Base-by-base conservation (phyloP, 2,113 vertebrate species). In the Sardina pilchardus region DNA sequence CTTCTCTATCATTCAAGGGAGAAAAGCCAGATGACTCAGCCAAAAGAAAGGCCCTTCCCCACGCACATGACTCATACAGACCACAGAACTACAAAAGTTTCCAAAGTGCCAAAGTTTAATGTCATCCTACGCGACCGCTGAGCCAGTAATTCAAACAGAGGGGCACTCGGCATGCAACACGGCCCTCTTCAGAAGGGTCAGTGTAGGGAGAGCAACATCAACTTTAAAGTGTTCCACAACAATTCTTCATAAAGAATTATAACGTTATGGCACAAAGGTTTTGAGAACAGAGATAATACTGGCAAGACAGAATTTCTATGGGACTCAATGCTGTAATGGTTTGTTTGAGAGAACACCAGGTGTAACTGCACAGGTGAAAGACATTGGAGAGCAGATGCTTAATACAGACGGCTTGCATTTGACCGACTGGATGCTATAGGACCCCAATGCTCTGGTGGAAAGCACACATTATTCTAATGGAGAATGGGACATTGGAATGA, bases 101-200 rank as follows among this genome's bases (percentile, higher is more conserved):
- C 63, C 63, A 71, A 71, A 71, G 63, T 71, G 63, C 30, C 14
- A 16, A 71, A 26, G 63, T 71, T 71, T 71, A 71, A 71, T 71
- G 8, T 71, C 63, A 71, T 34, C n/a, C 2, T 71, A 26, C 26
- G 30, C 0, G 30, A 71, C 26, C 34, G 26, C 63, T 71, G 63
- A 71, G 63, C 26, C 63, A 71, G 30, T 30, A 71, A 71, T 34
- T 71, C n/a, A 63, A 63, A 63, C 24, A 4, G 0, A 19, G 53
- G 16, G 59, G 48, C 1, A 2, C n/a, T 63, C 59, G 34, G 26
- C 63, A 71, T 71, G 63, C 63, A 71, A 71, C 26, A 71, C 53
- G 21, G 4, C 53, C 19, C 4, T 24, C 53, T 7, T 59, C 19
- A 24, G 19, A 59, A 6, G 53, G 21, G 53, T 21, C 53, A 59